Percentiles rank a stretch among this genome's conserved stretches.
Evolutionary conservation across 1,140 invertebrate species (phyloP).

Genomic region (Oscheius sp.): DNA sequence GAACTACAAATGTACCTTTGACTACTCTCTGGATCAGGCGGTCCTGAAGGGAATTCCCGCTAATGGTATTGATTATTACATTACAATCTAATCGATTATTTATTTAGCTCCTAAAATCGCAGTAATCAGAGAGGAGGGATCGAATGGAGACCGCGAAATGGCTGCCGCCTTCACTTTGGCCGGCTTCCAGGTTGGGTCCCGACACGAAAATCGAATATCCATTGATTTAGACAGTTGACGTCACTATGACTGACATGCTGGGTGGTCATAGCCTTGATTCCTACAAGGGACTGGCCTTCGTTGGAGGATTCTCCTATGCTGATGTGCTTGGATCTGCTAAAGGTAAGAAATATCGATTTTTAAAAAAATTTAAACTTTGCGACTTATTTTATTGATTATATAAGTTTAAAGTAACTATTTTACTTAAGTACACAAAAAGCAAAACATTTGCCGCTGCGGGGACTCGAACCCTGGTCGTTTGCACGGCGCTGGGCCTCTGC

Average conservation of each 20-base stretch:
- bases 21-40: neutral
- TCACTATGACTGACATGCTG: conserved; percentile 84
- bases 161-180: conserved; percentile 83
- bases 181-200: conserved; percentile 70
- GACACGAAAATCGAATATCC: neutral
- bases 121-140: conserved; percentile 91
- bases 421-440: too few species aligned
- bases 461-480: too few species aligned
- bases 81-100: neutral
- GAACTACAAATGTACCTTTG: neutral
- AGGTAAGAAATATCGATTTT: conserved; percentile 63
- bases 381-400: neutral
- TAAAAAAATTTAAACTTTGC: neutral
- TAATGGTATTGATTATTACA: neutral
- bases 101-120: conserved; percentile 71
- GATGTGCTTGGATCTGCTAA: conserved; percentile 94
- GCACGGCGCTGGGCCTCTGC: too few species aligned
- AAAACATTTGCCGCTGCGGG: too few species aligned
- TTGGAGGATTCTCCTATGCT: conserved; percentile 95
- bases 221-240: conserved; percentile 73
- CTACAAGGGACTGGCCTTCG: conserved; percentile 82
- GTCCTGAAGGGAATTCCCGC: neutral
- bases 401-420: too few species aligned
- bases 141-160: conserved; percentile 96
- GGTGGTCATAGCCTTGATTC: conserved; percentile 56